phyloP scores from a whole-genome alignment of 2,797 vertebrate species.

The Lithobates sylvaticus region DNA sequence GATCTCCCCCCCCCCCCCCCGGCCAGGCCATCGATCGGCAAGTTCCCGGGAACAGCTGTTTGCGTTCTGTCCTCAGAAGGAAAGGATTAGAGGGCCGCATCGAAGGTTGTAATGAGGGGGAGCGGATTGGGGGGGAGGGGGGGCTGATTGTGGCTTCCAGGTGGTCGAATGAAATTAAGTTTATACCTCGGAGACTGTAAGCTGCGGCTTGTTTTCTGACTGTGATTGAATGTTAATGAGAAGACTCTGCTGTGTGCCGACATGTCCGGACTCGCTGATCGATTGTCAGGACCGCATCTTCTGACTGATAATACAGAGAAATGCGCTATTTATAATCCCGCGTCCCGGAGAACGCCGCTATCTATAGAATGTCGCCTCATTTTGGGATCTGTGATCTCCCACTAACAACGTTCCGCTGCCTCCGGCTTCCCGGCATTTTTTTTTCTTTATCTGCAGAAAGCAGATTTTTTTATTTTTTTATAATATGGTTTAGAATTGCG shows the following conservation, averaged over 20 bases:
- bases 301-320: conserved; percentile 4
- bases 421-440: no score
- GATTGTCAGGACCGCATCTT: conserved; percentile 61
- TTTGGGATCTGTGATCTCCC: no score
- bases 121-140: conserved; percentile 69
- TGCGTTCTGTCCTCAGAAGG: conserved; percentile 72
- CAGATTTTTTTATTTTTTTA: no score
- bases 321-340: conserved; percentile 29
- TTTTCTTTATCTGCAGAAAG: no score
- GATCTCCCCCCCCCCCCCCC: no score
- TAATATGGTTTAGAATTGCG: no score
- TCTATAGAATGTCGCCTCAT: background rate
- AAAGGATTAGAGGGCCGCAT: conserved; percentile 69
- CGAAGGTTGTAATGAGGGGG: conserved; percentile 75
- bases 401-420: no score
- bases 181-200: conserved; percentile 77
- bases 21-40: background rate
- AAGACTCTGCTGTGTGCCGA: conserved; percentile 80
- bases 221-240: conserved; percentile 81
- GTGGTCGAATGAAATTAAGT: conserved; percentile 81
- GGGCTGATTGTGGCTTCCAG: conserved; percentile 78
- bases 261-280: conserved; percentile 76
- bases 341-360: background rate
- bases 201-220: conserved; percentile 74
- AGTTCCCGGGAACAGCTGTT: background rate